phyloP scores from a whole-genome alignment of 2,113 vertebrate species.

The Perognathus longimembris region DNA sequence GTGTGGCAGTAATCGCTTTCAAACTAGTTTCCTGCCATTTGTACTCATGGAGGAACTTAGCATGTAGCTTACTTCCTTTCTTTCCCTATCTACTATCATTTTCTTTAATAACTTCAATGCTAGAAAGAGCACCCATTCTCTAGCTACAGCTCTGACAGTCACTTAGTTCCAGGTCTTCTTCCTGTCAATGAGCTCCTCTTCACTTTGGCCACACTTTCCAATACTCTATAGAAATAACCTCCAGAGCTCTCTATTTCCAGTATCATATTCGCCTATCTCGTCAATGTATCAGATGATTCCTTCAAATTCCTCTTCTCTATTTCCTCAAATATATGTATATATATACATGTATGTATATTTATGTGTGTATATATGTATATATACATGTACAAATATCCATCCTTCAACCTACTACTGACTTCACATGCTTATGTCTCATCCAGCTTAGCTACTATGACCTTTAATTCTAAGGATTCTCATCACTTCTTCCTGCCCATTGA shows the following conservation, averaged over 20 bases:
- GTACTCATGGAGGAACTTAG: background rate
- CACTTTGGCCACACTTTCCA: background rate
- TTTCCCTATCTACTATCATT: background rate
- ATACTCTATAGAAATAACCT: background rate
- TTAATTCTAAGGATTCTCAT: background rate
- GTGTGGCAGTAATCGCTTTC: no score
- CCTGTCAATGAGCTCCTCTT: background rate
- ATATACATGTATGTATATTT: no score
- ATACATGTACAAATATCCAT: no score
- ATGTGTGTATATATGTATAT: no score
- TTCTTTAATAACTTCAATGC: background rate
- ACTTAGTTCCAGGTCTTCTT: background rate
- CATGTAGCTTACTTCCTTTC: background rate
- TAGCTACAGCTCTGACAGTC: background rate
- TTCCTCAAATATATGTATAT: no score
- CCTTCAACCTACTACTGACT: no score
- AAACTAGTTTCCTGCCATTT: no score
- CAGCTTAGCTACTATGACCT: background rate
- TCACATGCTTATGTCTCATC: background rate
- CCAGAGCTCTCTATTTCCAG: background rate
- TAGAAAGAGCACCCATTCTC: background rate
- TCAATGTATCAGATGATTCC: background rate
- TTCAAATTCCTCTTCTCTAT: background rate
- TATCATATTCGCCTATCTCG: background rate
- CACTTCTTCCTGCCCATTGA: background rate